Evolutionary conservation across 1,140 invertebrate species (phyloP), one percentile per base, ranked within the genome.

Genomic region (Ephestia elutella): DNA sequence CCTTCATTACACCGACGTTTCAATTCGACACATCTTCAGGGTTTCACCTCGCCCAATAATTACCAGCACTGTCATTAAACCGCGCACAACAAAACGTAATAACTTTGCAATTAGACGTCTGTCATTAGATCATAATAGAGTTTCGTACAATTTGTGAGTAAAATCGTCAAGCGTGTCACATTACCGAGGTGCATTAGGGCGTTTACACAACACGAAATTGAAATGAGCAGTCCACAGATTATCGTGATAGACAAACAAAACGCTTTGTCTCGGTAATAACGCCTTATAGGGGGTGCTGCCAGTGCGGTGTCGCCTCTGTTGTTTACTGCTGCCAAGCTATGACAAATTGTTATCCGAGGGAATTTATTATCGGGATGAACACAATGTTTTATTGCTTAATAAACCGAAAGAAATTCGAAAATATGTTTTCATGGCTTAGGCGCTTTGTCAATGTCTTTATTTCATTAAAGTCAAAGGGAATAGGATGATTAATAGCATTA

Each of bases 111-210:
- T 88, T 86, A 88, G 80, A 82, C 78, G 75, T 76, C 82, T 79
- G 80, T 85, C 82, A 88, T 86, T 86, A 88, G 81, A 83, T 74
- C 71, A 76, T 86, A 84, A 86, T 86, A 84, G 82, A 86, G 78
- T 88, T 86, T 84, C 71, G 80, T 86, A 85, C 80, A 80, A 82
- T 85, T 86, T 86, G 86, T 88, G 80, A 86, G 83, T 83, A 86
- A 82, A 86, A 86, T 88, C 86, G 86, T 88, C 86, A 86, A 86
- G 83, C 86, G 86, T 88, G 80, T 88, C 86, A 86, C 86, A 88
- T 88, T 86, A 88, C 86, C 78, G 70, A 75, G 66, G 65, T 75
- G 78, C 86, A 88, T 88, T 88, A 88, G 82, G 82, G 74, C 80
- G 79, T 86, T 88, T 86, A 88, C 78, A 88, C 81, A 86, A 88